Evolutionary conservation across 2,113 vertebrate genomes (phyloP).

Genomic region (Pseudonaja textilis): DNA sequence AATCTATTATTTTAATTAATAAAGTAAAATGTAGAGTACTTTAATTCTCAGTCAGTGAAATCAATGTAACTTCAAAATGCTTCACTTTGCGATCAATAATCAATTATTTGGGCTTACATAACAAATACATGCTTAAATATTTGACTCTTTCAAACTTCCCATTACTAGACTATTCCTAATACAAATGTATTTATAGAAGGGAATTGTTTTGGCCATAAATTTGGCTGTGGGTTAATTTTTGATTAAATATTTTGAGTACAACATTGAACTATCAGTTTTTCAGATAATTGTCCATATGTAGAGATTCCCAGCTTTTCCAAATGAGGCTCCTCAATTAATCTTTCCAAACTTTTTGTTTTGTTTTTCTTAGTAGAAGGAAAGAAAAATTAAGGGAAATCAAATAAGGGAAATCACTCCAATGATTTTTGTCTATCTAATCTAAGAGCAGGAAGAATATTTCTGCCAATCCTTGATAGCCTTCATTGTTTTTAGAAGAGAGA

Average conservation of each 20-base stretch:
- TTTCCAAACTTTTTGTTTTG: not conserved
- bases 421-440: not conserved
- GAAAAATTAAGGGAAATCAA: not conserved
- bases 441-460: not conserved
- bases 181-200: not conserved
- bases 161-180: not conserved
- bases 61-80: not conserved
- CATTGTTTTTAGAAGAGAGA: not conserved
- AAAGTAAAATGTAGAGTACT: not conserved
- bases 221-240: not conserved
- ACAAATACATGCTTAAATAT: not conserved
- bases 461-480: not conserved
- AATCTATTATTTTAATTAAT: not conserved
- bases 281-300: not conserved
- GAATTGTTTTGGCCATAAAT: not conserved
- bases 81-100: not conserved
- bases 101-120: not conserved
- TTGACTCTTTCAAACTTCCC: not conserved
- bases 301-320: not conserved
- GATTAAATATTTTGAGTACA: not conserved
- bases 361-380: not conserved
- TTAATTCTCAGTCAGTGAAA: not conserved
- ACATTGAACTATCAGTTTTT: not conserved
- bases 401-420: not conserved
- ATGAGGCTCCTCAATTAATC: not conserved